A percentile compares a stretch with the other conserved stretches of the same genome.
Evolutionary conservation across 1,140 invertebrate species (phyloP).

Genomic region (Batillaria attramentaria): DNA sequence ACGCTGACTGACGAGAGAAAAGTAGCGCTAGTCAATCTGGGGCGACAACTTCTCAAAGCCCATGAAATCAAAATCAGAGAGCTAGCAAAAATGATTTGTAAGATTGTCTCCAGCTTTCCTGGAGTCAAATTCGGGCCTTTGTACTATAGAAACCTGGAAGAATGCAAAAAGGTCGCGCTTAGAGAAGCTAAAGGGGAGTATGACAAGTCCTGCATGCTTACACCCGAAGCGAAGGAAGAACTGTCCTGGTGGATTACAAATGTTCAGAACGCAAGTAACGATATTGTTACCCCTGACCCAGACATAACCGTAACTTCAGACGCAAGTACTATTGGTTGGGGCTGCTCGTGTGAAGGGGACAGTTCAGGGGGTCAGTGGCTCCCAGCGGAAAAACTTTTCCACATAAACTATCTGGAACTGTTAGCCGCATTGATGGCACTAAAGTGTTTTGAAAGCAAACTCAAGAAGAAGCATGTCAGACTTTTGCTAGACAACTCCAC

Average conservation of each 20-base stretch:
- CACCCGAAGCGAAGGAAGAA: neutral
- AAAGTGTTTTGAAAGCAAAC: neutral
- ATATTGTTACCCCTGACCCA: neutral
- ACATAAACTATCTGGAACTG: conserved; percentile 12
- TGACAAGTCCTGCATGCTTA: neutral
- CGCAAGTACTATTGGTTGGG: neutral
- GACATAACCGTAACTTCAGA: neutral
- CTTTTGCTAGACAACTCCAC: conserved; percentile 11
- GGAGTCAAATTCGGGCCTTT: conserved; percentile 13
- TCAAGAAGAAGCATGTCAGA: neutral
- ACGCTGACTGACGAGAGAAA: neutral
- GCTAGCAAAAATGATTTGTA: neutral
- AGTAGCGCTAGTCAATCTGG: neutral
- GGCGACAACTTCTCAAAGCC: neutral
- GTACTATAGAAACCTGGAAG: conserved; percentile 3
- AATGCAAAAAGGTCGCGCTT: neutral
- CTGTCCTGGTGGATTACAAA: neutral
- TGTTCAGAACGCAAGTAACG: neutral
- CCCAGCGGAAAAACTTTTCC: neutral
- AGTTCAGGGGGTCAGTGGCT: conserved; percentile 4
- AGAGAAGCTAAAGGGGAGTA: neutral
- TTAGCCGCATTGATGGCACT: neutral
- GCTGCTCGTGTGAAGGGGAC: neutral
- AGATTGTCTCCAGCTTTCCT: neutral
- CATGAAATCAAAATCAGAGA: neutral